Evolutionary conservation across 2,888 invertebrate genomes (phyloP).

Genomic region (Meta bourneti): DNA sequence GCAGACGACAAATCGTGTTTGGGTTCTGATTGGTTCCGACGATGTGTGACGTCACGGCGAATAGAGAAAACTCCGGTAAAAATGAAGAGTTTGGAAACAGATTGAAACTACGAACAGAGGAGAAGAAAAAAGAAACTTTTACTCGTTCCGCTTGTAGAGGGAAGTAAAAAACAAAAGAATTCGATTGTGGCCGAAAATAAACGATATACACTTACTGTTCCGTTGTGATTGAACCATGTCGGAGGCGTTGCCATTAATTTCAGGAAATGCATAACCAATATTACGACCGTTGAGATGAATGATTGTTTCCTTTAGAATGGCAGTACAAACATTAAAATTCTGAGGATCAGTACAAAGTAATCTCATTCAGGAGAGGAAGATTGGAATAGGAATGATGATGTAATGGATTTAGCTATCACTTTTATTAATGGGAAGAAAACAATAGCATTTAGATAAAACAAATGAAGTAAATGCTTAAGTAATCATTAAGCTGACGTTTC

Average conservation of each 20-base stretch:
- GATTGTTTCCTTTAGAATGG: slow-evolving; percentile 15
- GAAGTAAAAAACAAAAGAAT: slow-evolving; percentile 22
- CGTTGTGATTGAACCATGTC: slow-evolving; percentile 40
- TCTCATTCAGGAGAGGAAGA: slow-evolving; percentile 33
- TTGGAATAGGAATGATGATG: slow-evolving; percentile 30
- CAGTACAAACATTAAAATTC: slow-evolving; percentile 33
- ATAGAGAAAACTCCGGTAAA: slow-evolving; percentile 45
- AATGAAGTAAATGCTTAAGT: background rate
- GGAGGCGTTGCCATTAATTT: slow-evolving; percentile 45
- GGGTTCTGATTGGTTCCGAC: slow-evolving; percentile 52
- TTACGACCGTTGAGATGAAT: slow-evolving; percentile 9
- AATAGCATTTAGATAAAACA: slow-evolving; percentile 10
- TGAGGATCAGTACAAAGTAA: slow-evolving; percentile 8
- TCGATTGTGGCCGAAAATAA: slow-evolving; percentile 45
- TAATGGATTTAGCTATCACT: slow-evolving; percentile 13
- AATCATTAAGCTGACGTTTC: background rate
- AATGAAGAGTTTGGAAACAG: slow-evolving; percentile 31
- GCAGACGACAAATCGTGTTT: slow-evolving; percentile 64
- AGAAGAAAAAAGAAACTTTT: slow-evolving; percentile 10
- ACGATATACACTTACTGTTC: slow-evolving; percentile 46
- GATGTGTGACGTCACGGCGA: slow-evolving; percentile 47
- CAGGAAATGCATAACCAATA: slow-evolving; percentile 23
- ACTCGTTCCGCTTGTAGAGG: background rate
- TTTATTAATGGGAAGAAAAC: background rate
- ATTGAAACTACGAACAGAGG: slow-evolving; percentile 9